Base-by-base conservation (phyloP, 2,888 invertebrate species). In the Caenorhabditis uteleia region DNA sequence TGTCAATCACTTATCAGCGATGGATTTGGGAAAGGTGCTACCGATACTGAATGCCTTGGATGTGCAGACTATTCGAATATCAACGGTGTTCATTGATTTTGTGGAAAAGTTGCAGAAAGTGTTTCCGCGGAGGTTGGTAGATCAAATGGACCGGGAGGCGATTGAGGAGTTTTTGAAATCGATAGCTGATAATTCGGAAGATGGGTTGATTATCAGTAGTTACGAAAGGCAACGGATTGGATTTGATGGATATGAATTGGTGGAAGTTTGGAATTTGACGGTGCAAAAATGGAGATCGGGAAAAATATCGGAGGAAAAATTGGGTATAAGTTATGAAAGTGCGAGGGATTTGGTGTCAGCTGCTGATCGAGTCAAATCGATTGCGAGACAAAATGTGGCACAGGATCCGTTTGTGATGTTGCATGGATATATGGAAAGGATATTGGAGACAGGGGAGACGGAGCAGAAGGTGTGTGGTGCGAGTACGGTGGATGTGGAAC, bases 361-460 rank as follows among this genome's bases (percentile, higher is more conserved):
- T 10, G 61, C 75, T 1, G 75, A 75, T 58, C 40, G 49, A 40
- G 45, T 75, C 29, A 75, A 75, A 29, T 65, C 68, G 0, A 59
- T 75, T 16, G 56, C 70, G 6, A 55, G 75, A 48, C 75, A 75
- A 62, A 72, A 75, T 39, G 62, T 64, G 27, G 68, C 68, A 6
- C 42, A 61, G 20, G 65, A 75, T 57, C 75, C 75, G 8, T 75
- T 75, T 40, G 36, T 60, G 3, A 55, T 73, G 33, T 55, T 75
- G 3, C 72, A 75, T 47, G 70, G 67, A 14, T 75, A 75, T 36
- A 64, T 73, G 40, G 70, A 61, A 18, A 57, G 65, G 18, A 61
- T 70, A 25, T 34, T 75, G 31, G 50, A 59, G 14, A 68, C 68
- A 0, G 50, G 54, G 27, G 50, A 38, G 18, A 47, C 48, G 6